Evolutionary conservation across 2,797 vertebrate genomes (phyloP).

Genomic region (Leptodactylus fallax): DNA sequence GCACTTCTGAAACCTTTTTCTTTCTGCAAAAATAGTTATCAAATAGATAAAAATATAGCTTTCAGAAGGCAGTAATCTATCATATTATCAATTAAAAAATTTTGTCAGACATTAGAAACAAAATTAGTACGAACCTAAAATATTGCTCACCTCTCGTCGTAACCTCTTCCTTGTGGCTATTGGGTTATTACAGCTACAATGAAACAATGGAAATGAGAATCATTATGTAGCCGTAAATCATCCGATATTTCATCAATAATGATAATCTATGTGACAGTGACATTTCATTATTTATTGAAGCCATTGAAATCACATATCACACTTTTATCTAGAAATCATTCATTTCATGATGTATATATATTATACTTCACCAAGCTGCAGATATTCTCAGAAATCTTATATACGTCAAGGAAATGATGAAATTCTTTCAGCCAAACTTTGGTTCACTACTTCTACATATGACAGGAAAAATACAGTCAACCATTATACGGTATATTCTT

Average conservation of each 20-base stretch:
- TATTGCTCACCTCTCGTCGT: neutral
- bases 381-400: slow-evolving; percentile 14
- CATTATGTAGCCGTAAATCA: slow-evolving; percentile 18
- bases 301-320: slow-evolving; percentile 21
- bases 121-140: neutral
- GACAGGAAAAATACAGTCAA: neutral
- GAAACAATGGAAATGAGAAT: slow-evolving; percentile 12
- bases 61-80: neutral
- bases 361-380: neutral
- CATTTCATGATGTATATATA: slow-evolving; percentile 4
- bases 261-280: slow-evolving; percentile 26
- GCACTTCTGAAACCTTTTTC: too few species aligned
- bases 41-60: neutral
- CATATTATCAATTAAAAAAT: neutral
- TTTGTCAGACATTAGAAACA: neutral
- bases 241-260: slow-evolving; percentile 17
- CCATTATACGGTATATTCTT: neutral
- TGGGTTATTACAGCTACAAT: neutral
- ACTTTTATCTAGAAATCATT: slow-evolving; percentile 20
- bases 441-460: neutral
- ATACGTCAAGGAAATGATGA: neutral
- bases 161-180: neutral
- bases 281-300: slow-evolving; percentile 22
- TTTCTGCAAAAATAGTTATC: too few species aligned
- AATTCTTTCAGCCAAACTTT: neutral